A percentile compares a stretch with the other conserved stretches of the same genome.
These are phyloP conservation scores for Pegoplata infirma DNA, from an alignment of 2,888 invertebrate species.

Conservation along the genomic window DNA sequence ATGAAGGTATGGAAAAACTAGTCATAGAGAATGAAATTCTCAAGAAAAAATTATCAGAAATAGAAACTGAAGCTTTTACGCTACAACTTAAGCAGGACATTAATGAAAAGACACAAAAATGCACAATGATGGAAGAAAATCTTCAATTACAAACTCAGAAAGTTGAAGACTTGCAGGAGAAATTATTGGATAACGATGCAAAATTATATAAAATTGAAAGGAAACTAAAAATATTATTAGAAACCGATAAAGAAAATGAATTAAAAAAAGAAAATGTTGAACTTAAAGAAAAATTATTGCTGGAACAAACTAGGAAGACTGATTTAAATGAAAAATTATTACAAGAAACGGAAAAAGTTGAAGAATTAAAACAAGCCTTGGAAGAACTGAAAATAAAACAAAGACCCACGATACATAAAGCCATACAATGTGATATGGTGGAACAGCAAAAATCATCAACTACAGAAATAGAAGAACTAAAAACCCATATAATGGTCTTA, in stretches of 20 bases:
- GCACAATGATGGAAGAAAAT: neutral
- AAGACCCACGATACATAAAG: conserved; percentile 24
- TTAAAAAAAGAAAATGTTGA: conserved; percentile 24
- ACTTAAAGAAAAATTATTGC: conserved; percentile 22
- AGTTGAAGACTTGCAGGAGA: conserved; percentile 5
- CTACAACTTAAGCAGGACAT: conserved; percentile 46
- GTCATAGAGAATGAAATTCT: conserved; percentile 51
- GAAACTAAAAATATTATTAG: conserved; percentile 2
- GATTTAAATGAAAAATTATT: conserved; percentile 28
- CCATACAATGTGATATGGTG: conserved; percentile 33
- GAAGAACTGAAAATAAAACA: conserved; percentile 20
- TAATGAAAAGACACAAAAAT: conserved; percentile 21
- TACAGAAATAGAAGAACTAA: conserved; percentile 22
- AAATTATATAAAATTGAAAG: conserved; percentile 52
- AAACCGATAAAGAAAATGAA: neutral
- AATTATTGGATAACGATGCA: conserved; percentile 34
- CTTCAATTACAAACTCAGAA: conserved; percentile 16
- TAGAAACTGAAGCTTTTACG: conserved; percentile 28
- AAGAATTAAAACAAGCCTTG: conserved; percentile 25
- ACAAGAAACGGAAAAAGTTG: conserved; percentile 44
- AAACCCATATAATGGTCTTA: conserved; percentile 16
- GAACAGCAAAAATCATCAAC: neutral
- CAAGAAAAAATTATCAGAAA: conserved; percentile 23
- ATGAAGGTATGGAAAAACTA: conserved; percentile 29
- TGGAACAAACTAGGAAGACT: conserved; percentile 16